Evolutionary conservation across 2,888 invertebrate species (phyloP), one percentile per base, ranked within the genome.

Genomic region (Idaea aversata): DNA sequence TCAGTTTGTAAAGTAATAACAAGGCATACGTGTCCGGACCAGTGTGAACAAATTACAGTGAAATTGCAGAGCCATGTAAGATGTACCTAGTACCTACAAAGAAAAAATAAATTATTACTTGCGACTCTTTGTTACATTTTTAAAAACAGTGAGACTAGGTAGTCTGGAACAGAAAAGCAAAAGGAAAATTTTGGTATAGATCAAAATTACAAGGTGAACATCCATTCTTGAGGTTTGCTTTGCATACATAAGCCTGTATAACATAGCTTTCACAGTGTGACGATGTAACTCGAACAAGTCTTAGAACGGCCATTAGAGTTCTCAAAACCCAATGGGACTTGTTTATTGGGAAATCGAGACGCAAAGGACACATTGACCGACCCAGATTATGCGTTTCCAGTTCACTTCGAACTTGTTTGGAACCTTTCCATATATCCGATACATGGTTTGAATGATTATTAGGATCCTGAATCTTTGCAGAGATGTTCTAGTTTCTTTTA

Each of bases 331-430:
- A 75, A 75, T 75, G 85, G 87, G 84, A 75, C 81, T 81, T 81
- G 81, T 88, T 86, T 81, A 74, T 70, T 75, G 47, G 85, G 80
- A 87, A 87, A 83, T 79, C 77, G 84, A 83, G 81, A 77, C 76
- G 78, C 76, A 68, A 71, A 76, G 75, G 71, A 75, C 70, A 77
- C 77, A 77, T 78, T 70, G 72, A 72, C 69, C 71, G 76, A 75
- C 80, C 82, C 77, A 75, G 76, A 84, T 86, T 84, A 81, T 77
- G 69, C 61, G 71, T 69, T 72, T 72, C 64, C 65, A 68, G 69
- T 72, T 72, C 67, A 67, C 36, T 36, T 47, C 47, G 47, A 10
- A 47, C 63, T 66, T 67, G 67, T 61, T 66, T 67, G 67, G 75
- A 74, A 72, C 73, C 74, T 75, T 76, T 72, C 72, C 71, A 75